Evolutionary conservation across 2,888 invertebrate genomes (phyloP).

Genomic region (Tenthredo mesomela): DNA sequence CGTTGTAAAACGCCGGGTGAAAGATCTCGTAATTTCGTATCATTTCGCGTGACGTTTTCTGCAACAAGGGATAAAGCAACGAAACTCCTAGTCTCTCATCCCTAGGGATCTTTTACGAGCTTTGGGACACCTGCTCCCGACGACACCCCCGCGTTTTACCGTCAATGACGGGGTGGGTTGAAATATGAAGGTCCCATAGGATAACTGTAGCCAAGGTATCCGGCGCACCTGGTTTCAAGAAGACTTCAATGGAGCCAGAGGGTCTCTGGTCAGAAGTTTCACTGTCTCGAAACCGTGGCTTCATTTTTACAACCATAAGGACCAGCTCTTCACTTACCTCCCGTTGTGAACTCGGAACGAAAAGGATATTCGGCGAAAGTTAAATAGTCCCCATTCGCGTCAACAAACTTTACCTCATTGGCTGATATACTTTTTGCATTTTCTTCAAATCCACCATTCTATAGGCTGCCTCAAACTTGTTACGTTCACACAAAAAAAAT

Average conservation of each 20-base stretch:
- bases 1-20: not conserved
- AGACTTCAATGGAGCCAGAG: constrained; percentile 49
- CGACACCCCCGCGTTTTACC: constrained; percentile 57
- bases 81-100: not conserved
- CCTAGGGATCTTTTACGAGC: constrained; percentile 54
- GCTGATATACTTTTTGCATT: not conserved
- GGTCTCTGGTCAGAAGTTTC: constrained; percentile 38
- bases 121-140: constrained; percentile 67
- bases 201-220: constrained; percentile 52
- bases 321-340: not conserved
- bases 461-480: not conserved
- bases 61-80: constrained; percentile 3
- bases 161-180: constrained; percentile 68
- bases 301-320: constrained; percentile 32
- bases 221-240: constrained; percentile 49
- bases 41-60: constrained; percentile 46
- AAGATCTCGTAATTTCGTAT: constrained; percentile 4
- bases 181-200: constrained; percentile 69
- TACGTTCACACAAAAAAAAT: not conserved
- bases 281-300: constrained; percentile 26
- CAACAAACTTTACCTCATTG: not conserved
- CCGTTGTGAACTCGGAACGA: not conserved
- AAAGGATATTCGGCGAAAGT: constrained; percentile 19
- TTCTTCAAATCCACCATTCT: not conserved
- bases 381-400: not conserved